These are phyloP conservation scores for Artemia sinica DNA, from an alignment of 2,888 invertebrate genomes.

Conservation along the genomic window DNA sequence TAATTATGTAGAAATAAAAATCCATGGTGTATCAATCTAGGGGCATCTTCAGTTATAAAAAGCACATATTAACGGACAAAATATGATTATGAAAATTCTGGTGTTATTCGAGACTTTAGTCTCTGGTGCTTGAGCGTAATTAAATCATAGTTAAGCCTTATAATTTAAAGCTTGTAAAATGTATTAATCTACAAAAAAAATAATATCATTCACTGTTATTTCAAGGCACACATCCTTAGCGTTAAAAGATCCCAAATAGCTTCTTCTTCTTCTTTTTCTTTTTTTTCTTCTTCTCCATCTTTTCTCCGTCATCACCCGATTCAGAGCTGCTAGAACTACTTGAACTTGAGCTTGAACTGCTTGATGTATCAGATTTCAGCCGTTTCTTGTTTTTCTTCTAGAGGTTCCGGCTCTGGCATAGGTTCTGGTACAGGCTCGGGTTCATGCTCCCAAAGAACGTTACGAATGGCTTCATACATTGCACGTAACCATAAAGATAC, in stretches of 20 bases:
- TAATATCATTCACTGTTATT: too few species aligned
- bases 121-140: too few species aligned
- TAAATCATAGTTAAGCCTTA: too few species aligned
- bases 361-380: neutral
- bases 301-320: neutral
- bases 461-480: constrained; percentile 28
- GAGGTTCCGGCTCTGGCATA: constrained; percentile 16
- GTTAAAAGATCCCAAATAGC: constrained; percentile 10
- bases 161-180: too few species aligned
- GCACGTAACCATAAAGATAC: constrained; percentile 45
- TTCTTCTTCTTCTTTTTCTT: constrained; percentile 9
- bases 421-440: constrained; percentile 21
- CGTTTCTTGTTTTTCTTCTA: neutral
- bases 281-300: constrained; percentile 1
- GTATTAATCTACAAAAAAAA: too few species aligned
- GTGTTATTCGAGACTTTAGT: too few species aligned
- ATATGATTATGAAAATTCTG: too few species aligned
- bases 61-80: too few species aligned
- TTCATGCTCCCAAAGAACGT: constrained; percentile 18
- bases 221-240: too few species aligned
- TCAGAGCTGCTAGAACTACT: constrained; percentile 17
- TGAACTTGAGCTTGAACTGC: neutral
- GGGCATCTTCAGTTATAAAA: too few species aligned
- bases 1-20: too few species aligned
- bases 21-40: too few species aligned